Conservation (phyloP, 2,888 invertebrate genomes). For the Abscondita cerata region DNA sequence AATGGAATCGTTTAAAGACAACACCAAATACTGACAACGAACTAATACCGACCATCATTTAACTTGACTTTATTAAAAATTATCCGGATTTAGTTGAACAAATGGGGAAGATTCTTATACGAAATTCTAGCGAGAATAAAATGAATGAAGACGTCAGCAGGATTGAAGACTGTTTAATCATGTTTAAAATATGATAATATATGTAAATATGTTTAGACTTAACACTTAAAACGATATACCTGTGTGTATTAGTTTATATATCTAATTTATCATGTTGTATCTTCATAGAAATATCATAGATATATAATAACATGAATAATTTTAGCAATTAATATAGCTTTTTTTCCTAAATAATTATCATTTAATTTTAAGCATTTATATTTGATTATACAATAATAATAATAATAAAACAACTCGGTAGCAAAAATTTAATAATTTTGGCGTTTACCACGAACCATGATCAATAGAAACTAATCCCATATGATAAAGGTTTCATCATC, state of each 20-base stretch:
- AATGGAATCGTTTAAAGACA: slow-evolving; percentile 22
- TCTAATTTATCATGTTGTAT: slow-evolving; percentile 35
- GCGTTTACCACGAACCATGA: slow-evolving; percentile 14
- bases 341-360: slow-evolving; percentile 19
- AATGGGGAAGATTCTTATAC: slow-evolving; percentile 40
- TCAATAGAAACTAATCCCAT: slow-evolving; percentile 24
- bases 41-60: slow-evolving; percentile 48
- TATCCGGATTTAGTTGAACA: slow-evolving; percentile 47
- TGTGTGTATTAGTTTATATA: slow-evolving; percentile 39
- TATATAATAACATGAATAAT: slow-evolving; percentile 31
- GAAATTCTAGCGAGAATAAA: slow-evolving; percentile 43
- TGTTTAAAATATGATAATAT: slow-evolving; percentile 52
- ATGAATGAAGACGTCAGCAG: slow-evolving; percentile 47
- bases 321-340: slow-evolving; percentile 27
- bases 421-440: slow-evolving; percentile 23
- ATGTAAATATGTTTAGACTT: slow-evolving; percentile 51
- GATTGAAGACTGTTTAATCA: slow-evolving; percentile 51
- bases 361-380: slow-evolving; percentile 29
- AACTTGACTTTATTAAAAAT: slow-evolving; percentile 51
- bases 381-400: slow-evolving; percentile 20
- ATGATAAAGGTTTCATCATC: slow-evolving; percentile 23
- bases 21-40: slow-evolving; percentile 35
- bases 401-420: slow-evolving; percentile 24
- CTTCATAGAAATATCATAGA: slow-evolving; percentile 27
- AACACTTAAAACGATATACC: slow-evolving; percentile 47